Percentiles rank a stretch among this genome's conserved stretches.
Evolutionary conservation across 1,140 invertebrate genomes (phyloP).

Genomic region (Nebria ingens): DNA sequence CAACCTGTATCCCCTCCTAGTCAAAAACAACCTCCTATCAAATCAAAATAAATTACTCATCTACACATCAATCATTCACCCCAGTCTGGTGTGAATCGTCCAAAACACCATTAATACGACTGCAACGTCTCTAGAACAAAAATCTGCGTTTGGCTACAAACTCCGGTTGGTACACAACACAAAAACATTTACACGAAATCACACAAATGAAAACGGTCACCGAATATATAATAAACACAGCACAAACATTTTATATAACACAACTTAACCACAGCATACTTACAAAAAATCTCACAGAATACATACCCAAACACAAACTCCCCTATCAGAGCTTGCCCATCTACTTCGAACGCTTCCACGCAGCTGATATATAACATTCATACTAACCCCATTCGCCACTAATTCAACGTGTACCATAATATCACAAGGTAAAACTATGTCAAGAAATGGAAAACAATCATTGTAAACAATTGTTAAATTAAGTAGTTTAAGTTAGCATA

Average conservation of each 20-base stretch:
- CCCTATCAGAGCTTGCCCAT: background rate
- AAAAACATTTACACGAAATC: background rate
- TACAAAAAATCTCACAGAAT: background rate
- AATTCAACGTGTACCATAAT: too few relatives aligned
- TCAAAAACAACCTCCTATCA: background rate
- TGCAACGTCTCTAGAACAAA: background rate
- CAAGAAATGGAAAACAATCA: too few relatives aligned
- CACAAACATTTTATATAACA: background rate
- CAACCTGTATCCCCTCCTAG: background rate
- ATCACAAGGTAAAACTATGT: too few relatives aligned
- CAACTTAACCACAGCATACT: background rate
- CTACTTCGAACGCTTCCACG: too few relatives aligned
- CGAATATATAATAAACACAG: background rate
- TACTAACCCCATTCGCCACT: too few relatives aligned
- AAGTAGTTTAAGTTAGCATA: too few relatives aligned
- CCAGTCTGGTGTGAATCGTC: background rate
- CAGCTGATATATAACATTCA: too few relatives aligned
- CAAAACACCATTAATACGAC: background rate
- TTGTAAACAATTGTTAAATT: too few relatives aligned
- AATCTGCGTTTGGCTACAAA: background rate
- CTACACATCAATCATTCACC: background rate
- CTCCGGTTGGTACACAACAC: background rate
- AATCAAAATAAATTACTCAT: background rate
- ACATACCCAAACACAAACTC: background rate
- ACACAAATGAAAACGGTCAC: background rate